Percentiles rank a stretch among this genome's conserved stretches.
These are phyloP conservation scores for Malacosoma neustria DNA, from an alignment of 2,888 invertebrate species.

Conservation along the genomic window DNA sequence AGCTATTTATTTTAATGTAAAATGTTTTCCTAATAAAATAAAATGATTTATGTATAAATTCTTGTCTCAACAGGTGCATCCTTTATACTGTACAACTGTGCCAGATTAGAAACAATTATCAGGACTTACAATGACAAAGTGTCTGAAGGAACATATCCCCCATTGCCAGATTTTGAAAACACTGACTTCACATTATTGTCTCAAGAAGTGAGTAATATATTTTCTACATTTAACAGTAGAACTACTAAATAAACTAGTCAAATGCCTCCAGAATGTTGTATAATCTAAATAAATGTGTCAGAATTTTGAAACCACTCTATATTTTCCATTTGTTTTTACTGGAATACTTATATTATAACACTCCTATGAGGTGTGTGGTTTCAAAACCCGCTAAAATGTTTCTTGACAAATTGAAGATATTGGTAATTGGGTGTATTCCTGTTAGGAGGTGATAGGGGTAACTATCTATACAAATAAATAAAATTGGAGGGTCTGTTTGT, in stretches of 20 bases:
- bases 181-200: constrained; percentile 77
- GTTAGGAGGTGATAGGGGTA: too few relatives aligned
- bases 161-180: constrained; percentile 72
- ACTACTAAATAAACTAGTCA: neutral
- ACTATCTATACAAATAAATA: too few relatives aligned
- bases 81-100: constrained; percentile 86
- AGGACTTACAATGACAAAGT: constrained; percentile 77
- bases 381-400: too few relatives aligned
- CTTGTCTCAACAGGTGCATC: constrained; percentile 82
- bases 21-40: constrained; percentile 5
- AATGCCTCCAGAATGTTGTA: too few relatives aligned
- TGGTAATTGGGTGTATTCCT: too few relatives aligned
- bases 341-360: too few relatives aligned
- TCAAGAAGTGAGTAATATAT: constrained; percentile 72
- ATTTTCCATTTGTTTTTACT: too few relatives aligned
- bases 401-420: too few relatives aligned
- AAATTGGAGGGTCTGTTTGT: too few relatives aligned
- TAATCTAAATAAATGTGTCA: too few relatives aligned
- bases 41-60: constrained; percentile 6
- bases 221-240: neutral
- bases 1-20: neutral
- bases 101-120: constrained; percentile 79
- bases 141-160: constrained; percentile 69
- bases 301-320: too few relatives aligned
- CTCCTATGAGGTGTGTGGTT: too few relatives aligned